A percentile compares a stretch with the other conserved stretches of the same genome.
Evolutionary conservation across 2,113 vertebrate species (phyloP).

Genomic region (Rhagologus leucostigma): DNA sequence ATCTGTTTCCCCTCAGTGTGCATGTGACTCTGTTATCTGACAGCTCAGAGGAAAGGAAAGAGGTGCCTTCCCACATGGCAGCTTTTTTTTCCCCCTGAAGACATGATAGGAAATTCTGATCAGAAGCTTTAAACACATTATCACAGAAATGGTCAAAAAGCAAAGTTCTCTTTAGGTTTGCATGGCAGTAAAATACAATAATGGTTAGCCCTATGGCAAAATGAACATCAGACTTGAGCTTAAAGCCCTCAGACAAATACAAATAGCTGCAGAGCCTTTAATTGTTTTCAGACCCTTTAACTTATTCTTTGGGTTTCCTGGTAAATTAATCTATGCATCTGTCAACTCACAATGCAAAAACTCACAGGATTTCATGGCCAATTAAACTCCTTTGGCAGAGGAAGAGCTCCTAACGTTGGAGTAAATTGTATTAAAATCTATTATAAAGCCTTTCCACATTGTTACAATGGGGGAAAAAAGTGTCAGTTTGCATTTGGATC

Average conservation of each 20-base stretch:
- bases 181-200: neutral
- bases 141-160: neutral
- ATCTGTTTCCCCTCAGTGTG: neutral
- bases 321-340: constrained; percentile 1
- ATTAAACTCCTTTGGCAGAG: neutral
- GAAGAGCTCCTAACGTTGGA: neutral
- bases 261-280: neutral
- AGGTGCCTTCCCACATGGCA: neutral
- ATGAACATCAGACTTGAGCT: neutral
- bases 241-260: neutral
- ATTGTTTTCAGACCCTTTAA: neutral
- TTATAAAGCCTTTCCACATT: neutral
- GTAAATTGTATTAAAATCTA: neutral
- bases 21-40: neutral
- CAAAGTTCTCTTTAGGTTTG: neutral
- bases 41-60: neutral
- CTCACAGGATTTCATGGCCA: neutral
- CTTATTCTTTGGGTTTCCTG: neutral
- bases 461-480: neutral
- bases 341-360: neutral
- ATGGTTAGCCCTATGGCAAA: neutral
- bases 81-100: neutral
- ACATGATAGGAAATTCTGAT: neutral
- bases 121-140: neutral
- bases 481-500: neutral